Evolutionary conservation across 2,113 vertebrate genomes (phyloP), one percentile per base, ranked within the genome.

Genomic region (Gracilinanus agilis): DNA sequence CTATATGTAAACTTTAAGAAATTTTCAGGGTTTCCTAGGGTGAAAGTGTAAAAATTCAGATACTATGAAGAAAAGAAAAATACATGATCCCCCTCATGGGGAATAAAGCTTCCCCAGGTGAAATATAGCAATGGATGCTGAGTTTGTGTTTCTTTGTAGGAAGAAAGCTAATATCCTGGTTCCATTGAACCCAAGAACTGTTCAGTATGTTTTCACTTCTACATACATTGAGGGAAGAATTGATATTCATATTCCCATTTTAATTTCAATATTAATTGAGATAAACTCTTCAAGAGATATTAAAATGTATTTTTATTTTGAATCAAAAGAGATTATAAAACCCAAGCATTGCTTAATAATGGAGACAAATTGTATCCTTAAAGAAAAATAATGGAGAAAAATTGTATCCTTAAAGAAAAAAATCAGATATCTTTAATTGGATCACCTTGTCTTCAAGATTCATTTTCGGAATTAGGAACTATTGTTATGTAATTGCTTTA

Each of bases 311-410:
- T 44, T 34, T 40, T 53, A 91, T 91, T 89, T 88, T 55, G 34
- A 92, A 56, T 90, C 23, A n/a, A 56, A n/a, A 54, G 55, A 90
- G 40, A 55, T 89, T 96, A 49, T 67, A 7, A 88, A 91, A 44
- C 25, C 34, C 56, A 56, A 27, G 27, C 40, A 49, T 24, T 96
- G 29, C 53, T 90, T 53, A 49, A 29, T 67, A 94, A 94, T 89
- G 34, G 67, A 49, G 29, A 92, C 94, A 96, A 91, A 53, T 16
- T 44, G 1, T 92, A 92, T 90, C 88, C 91, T 90, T 95, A 75
- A n/a, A n/a, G n/a, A n/a, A n/a, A n/a, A 49, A 29, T 67, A 94
- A 94, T 89, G 34, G 67, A 49, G 29, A 92, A 94, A 96, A 91
- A 53, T 16, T 44, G 1, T 92, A 92, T 90, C 88, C 91, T 90